A percentile compares a stretch with the other conserved stretches of the same genome.
Conservation (phyloP, 2,888 invertebrate genomes). For the Steinernema carpocapsae region DNA sequence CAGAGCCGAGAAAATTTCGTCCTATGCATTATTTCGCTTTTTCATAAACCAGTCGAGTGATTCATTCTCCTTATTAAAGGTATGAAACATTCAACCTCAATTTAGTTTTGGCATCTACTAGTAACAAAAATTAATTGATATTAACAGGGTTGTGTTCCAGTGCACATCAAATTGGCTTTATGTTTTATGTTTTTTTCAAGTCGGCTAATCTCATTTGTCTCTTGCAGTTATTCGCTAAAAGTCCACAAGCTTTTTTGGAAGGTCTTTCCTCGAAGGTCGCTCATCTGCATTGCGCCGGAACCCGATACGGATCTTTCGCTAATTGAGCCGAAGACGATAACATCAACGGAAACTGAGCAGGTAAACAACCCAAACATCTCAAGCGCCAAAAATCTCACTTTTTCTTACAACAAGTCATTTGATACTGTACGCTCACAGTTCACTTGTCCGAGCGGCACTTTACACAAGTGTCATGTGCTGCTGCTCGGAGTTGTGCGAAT, state of each 20-base stretch:
- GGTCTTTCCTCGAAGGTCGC: no score
- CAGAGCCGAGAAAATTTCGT: neutral
- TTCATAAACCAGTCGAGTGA: neutral
- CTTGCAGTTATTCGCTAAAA: no score
- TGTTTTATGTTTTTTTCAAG: no score
- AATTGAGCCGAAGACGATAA: neutral
- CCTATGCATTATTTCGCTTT: neutral
- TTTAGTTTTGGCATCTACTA: no score
- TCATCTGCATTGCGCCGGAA: no score
- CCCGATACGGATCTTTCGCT: no score
- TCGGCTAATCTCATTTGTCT: no score
- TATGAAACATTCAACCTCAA: no score
- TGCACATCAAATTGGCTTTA: no score
- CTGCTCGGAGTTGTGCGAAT: slow-evolving; percentile 29
- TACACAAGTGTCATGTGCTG: slow-evolving; percentile 19
- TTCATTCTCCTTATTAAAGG: neutral
- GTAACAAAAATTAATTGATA: no score
- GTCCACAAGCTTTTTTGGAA: no score
- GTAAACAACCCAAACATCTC: neutral
- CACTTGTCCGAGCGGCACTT: slow-evolving; percentile 16
- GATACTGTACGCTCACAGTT: slow-evolving; percentile 10
- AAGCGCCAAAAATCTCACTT: slow-evolving; percentile 2
- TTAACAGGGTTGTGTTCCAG: no score
- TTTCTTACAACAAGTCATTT: slow-evolving; percentile 3
- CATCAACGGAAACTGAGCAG: neutral